Percentiles rank a stretch among this genome's conserved stretches.
Conservation (phyloP, 1,140 invertebrate genomes). For the Drosophila ambigua region DNA sequence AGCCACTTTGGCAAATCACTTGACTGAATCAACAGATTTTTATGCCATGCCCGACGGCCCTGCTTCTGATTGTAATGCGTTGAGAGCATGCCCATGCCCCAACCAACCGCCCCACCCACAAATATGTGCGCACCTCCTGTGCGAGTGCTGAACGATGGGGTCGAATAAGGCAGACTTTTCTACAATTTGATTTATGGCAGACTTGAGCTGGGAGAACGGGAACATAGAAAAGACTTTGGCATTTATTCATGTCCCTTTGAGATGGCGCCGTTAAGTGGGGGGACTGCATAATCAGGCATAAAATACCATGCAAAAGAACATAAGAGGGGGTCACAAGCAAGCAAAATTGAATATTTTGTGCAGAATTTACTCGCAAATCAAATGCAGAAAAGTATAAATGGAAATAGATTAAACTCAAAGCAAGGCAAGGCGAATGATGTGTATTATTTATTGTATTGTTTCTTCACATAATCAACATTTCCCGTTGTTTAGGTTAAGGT, state of each 20-base stretch:
- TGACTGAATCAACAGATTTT: constrained; percentile 82
- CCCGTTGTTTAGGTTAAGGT: background rate
- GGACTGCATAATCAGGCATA: constrained; percentile 64
- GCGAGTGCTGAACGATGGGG: constrained; percentile 32
- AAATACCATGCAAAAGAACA: background rate
- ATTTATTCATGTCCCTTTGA: constrained; percentile 18
- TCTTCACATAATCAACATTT: constrained; percentile 70
- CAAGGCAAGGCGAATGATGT: constrained; percentile 15
- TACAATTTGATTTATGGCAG: constrained; percentile 75
- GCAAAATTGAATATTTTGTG: background rate
- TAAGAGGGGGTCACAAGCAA: background rate
- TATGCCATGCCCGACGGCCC: constrained; percentile 57
- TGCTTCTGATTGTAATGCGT: constrained; percentile 57
- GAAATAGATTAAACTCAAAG: background rate
- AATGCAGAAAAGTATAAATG: background rate
- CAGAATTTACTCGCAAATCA: too few relatives aligned
- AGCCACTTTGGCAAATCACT: constrained; percentile 82
- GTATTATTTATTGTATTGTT: constrained; percentile 70
- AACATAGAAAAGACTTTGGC: constrained; percentile 25
- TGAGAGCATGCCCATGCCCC: constrained; percentile 3
- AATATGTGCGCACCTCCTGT: constrained; percentile 26
- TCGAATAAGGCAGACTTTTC: constrained; percentile 42
- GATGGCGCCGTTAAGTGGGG: constrained; percentile 58
- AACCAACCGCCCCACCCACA: background rate
- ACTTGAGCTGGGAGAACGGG: constrained; percentile 55